Evolutionary conservation across 2,888 invertebrate species (phyloP), one percentile per base, ranked within the genome.

Genomic region (Acleris holmiana): DNA sequence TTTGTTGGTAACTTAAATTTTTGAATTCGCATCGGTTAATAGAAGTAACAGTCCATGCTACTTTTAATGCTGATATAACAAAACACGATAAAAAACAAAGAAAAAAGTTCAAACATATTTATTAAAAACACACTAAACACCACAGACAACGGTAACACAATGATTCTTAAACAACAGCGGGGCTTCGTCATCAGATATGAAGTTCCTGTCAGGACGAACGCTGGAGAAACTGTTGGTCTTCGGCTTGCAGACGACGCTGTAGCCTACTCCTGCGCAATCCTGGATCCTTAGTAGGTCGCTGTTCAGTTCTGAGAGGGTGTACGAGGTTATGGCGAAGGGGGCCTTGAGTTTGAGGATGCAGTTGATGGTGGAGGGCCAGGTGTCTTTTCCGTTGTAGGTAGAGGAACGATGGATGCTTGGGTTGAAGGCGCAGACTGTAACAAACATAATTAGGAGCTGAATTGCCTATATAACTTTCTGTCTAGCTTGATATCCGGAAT

Each of bases 101-200:
- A 2, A 35, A 53, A 18, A 53, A 10, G n/a, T 35, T 40, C 35
- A 53, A 47, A 47, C 47, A 47, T 3, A 21, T 53, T 40, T 53
- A 53, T 53, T 53, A 35, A 67, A 64, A 55, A 58, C 66, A 65
- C 55, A 65, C 58, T 64, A 64, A 59, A 70, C 73, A 67, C 88
- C 89, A 80, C 84, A 80, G 49, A 95, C 81, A 67, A 95, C 86
- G 74, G 93, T 88, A 69, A 93, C 89, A 82, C 93, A 95, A 81
- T 94, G 94, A 85, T 96, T 96, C 78, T 96, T 96, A 76, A 95
- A 96, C 76, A 96, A 93, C 64, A 96, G 83, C 0, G 96, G 96
- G 53, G 93, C 94, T 51, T 94, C 93, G 67, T 96, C 94, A 73
- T 96, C 96, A 6, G 95, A 95, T 15, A 96, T 95, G 69, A 96